Conservation (phyloP, 2,797 vertebrate genomes). For the Toxotes lorentzi region DNA sequence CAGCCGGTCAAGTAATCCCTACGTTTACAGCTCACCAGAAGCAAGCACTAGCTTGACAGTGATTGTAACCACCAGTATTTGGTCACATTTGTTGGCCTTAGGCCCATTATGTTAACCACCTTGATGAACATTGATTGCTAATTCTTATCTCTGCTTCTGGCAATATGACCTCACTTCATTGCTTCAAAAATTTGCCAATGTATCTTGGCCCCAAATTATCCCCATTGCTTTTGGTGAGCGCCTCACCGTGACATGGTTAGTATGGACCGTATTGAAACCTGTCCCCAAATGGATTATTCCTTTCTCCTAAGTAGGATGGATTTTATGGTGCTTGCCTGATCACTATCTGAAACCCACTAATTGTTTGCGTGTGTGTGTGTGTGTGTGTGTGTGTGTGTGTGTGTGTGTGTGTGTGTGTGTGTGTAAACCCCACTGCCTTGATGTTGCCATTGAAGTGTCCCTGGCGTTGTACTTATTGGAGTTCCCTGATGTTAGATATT, state of each 20-base stretch:
- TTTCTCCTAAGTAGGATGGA: slow-evolving; percentile 84
- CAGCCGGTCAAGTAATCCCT: slow-evolving; percentile 9
- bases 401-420: slow-evolving; percentile 37
- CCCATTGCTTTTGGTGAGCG: slow-evolving; percentile 70
- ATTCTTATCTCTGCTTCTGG: slow-evolving; percentile 75
- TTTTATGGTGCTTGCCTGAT: slow-evolving; percentile 83
- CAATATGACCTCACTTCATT: slow-evolving; percentile 76
- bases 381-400: slow-evolving; percentile 23
- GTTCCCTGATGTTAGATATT: slow-evolving; percentile 88
- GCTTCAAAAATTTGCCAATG: slow-evolving; percentile 74
- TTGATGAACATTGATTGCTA: slow-evolving; percentile 80
- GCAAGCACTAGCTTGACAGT: neutral
- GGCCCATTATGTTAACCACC: slow-evolving; percentile 74
- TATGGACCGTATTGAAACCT: slow-evolving; percentile 85
- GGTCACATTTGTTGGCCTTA: slow-evolving; percentile 66
- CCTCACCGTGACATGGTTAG: slow-evolving; percentile 81
- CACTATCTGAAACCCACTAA: slow-evolving; percentile 82
- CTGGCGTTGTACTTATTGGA: slow-evolving; percentile 88
- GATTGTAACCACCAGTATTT: slow-evolving; percentile 48
- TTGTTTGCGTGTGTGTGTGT: slow-evolving; percentile 63
- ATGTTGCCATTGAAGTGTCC: slow-evolving; percentile 88
- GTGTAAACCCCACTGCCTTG: slow-evolving; percentile 78
- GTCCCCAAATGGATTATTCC: slow-evolving; percentile 81
- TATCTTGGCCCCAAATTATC: slow-evolving; percentile 78
- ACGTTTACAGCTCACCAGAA: neutral